These are phyloP conservation scores for Leucoraja ocellata DNA, from an alignment of 2,797 vertebrate genomes.

Conservation along the genomic window DNA sequence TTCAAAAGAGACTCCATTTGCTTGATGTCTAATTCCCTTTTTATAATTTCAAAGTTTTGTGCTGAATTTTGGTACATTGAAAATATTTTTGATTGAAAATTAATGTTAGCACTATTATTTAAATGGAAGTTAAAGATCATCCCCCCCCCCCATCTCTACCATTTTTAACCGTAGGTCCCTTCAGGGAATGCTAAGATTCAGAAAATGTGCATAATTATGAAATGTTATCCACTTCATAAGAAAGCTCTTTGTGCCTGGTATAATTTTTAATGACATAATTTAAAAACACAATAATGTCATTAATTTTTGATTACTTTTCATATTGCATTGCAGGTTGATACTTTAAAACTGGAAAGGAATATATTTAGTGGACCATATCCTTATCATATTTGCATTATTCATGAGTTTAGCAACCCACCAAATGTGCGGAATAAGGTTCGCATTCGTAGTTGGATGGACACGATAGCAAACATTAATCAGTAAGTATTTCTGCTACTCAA, in stretches of 20 bases:
- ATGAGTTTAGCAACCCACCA: slow-evolving; percentile 95
- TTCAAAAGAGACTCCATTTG: neutral
- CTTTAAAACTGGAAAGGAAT: slow-evolving; percentile 80
- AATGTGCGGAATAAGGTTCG: slow-evolving; percentile 96
- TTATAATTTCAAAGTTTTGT: neutral
- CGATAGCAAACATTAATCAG: slow-evolving; percentile 97
- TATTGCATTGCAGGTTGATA: slow-evolving; percentile 70
- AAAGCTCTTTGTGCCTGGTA: neutral
- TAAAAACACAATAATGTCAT: neutral
- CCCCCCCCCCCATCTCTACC: neutral
- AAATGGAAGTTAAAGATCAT: neutral
- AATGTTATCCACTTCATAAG: neutral
- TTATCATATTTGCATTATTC: slow-evolving; percentile 91
- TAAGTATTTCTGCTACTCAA: slow-evolving; percentile 57
- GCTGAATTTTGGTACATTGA: neutral
- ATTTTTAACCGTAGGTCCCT: neutral
- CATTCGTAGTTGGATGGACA: slow-evolving; percentile 98
- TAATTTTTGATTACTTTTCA: neutral
- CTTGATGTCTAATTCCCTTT: neutral
- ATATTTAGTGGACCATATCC: slow-evolving; percentile 93
- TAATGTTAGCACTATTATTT: neutral
- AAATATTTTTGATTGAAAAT: neutral
- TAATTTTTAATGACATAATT: neutral
- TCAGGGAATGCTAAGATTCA: neutral
- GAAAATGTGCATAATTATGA: neutral